These are phyloP conservation scores for Drosophila melanogaster DNA, from an alignment of 1,140 invertebrate genomes.

Conservation along the genomic window DNA sequence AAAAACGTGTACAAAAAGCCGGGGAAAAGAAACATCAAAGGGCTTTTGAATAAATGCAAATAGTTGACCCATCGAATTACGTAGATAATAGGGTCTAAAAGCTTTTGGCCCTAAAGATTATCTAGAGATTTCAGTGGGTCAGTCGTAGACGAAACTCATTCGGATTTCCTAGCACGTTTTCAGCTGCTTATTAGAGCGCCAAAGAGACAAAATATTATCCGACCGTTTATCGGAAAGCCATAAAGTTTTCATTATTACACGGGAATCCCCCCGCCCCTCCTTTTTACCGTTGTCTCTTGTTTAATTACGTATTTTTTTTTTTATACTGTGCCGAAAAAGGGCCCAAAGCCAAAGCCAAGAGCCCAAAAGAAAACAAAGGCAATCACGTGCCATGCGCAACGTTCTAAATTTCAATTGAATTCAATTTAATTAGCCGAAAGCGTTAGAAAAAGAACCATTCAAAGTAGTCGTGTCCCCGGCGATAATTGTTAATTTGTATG, in stretches of 20 bases:
- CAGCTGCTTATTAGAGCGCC: slow-evolving; percentile 32
- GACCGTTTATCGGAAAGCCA: slow-evolving; percentile 76
- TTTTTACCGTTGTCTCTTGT: slow-evolving; percentile 67
- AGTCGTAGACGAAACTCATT: slow-evolving; percentile 31
- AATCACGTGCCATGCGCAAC: slow-evolving; percentile 75
- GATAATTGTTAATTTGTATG: slow-evolving; percentile 72
- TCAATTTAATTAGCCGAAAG: slow-evolving; percentile 80
- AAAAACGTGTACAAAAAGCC: slow-evolving; percentile 6
- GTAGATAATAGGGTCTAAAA: slow-evolving; percentile 30
- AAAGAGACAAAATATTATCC: slow-evolving; percentile 35
- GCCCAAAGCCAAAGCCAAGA: slow-evolving; percentile 1
- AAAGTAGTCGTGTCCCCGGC: slow-evolving; percentile 20
- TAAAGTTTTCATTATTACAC: slow-evolving; percentile 79
- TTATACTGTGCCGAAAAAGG: slow-evolving; percentile 66
- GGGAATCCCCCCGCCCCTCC: slow-evolving; percentile 3
- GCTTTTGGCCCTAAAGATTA: slow-evolving; percentile 47
- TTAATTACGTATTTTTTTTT: slow-evolving; percentile 80
- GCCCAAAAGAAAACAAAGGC: slow-evolving; percentile 36
- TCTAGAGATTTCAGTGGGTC: slow-evolving; percentile 46
- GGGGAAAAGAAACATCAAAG: slow-evolving; percentile 34
- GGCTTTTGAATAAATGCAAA: slow-evolving; percentile 28
- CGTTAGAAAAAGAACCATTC: slow-evolving; percentile 64
- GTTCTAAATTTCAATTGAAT: slow-evolving; percentile 83
- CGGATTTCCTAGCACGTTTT: slow-evolving; percentile 53
- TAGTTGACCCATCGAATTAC: slow-evolving; percentile 37